Conservation (phyloP, 2,797 vertebrate genomes). For the Antennarius maculatus region DNA sequence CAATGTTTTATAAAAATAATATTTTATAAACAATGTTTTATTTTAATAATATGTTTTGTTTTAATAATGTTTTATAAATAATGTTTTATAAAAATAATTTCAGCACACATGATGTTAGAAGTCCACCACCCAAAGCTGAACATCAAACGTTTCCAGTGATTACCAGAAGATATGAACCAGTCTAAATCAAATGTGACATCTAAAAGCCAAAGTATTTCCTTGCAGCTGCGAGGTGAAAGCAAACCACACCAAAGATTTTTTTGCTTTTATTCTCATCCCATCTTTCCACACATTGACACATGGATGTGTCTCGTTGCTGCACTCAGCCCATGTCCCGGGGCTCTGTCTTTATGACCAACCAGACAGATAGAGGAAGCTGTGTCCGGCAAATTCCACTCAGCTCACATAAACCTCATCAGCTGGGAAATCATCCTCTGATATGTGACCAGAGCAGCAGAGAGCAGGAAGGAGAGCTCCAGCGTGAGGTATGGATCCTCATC, state of each 20-base stretch:
- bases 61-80: too few species aligned
- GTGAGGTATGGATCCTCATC: slow-evolving; percentile 47
- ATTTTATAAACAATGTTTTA: neutral
- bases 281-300: slow-evolving; percentile 1
- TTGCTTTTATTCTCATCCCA: neutral
- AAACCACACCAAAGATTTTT: neutral
- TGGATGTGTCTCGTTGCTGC: slow-evolving; percentile 9
- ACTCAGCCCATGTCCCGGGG: slow-evolving; percentile 36
- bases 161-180: neutral
- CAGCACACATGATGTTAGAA: neutral
- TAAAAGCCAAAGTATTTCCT: slow-evolving; percentile 34
- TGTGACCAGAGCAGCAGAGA: slow-evolving; percentile 27
- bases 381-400: slow-evolving; percentile 37
- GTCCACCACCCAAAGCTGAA: neutral
- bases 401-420: slow-evolving; percentile 48
- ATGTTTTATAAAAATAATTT: neutral
- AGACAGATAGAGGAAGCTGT: slow-evolving; percentile 74
- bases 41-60: too few species aligned
- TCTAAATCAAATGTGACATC: neutral
- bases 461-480: neutral
- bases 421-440: slow-evolving; percentile 39
- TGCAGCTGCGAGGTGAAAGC: slow-evolving; percentile 2
- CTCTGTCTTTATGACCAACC: slow-evolving; percentile 69
- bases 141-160: slow-evolving; percentile 34
- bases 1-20: too few species aligned